These are phyloP conservation scores for Dipodomys spectabilis DNA, from an alignment of 2,113 vertebrate genomes.

Conservation along the genomic window DNA sequence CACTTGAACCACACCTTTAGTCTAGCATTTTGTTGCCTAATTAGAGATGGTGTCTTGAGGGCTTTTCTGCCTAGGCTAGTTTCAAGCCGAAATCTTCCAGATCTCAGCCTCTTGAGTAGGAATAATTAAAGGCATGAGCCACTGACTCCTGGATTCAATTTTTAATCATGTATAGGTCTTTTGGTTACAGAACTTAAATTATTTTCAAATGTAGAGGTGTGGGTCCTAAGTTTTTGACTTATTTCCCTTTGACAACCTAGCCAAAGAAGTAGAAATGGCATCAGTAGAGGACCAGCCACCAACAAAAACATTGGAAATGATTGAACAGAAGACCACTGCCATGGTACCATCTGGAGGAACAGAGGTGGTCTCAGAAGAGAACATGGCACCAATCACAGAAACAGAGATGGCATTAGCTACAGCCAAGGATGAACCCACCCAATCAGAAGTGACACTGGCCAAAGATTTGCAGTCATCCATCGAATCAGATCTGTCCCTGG, in stretches of 20 bases:
- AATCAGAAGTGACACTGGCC: neutral
- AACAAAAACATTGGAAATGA: neutral
- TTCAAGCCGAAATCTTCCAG: too few relatives aligned
- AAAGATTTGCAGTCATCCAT: neutral
- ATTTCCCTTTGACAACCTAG: conserved; percentile 42
- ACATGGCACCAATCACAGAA: neutral
- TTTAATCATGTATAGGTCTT: neutral
- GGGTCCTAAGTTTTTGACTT: conserved; percentile 31
- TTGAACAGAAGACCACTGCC: neutral
- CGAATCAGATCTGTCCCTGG: neutral
- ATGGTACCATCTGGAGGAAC: neutral
- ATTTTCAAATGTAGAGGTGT: conserved; percentile 6
- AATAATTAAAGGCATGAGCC: too few relatives aligned
- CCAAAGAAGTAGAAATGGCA: neutral
- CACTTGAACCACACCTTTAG: too few relatives aligned
- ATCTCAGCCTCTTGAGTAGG: too few relatives aligned
- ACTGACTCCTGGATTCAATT: neutral
- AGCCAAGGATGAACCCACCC: neutral
- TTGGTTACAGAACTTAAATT: conserved; percentile 29
- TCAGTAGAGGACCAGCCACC: conserved; percentile 31
- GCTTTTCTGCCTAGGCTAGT: too few relatives aligned
- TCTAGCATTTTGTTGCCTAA: too few relatives aligned
- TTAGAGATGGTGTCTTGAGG: too few relatives aligned
- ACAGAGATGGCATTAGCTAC: neutral
- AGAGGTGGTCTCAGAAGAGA: neutral